These are phyloP conservation scores for Sylvietta virens DNA, from an alignment of 2,113 vertebrate species.

Conservation along the genomic window DNA sequence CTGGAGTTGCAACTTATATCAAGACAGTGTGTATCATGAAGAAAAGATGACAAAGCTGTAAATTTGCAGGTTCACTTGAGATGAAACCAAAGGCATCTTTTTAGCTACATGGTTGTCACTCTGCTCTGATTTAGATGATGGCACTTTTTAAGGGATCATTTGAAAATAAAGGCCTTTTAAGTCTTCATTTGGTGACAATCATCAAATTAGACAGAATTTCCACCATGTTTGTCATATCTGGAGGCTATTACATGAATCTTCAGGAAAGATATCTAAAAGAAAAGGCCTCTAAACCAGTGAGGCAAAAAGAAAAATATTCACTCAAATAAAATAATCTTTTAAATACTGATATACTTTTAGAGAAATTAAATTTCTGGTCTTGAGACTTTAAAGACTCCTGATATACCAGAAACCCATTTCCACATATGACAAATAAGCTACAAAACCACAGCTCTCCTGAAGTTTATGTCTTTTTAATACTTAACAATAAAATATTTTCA, in stretches of 20 bases:
- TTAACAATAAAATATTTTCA: background rate
- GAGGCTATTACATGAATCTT: background rate
- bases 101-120: background rate
- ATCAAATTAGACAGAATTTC: background rate
- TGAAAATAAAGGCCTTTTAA: background rate
- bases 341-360: background rate
- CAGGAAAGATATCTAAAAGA: background rate
- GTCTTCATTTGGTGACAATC: background rate
- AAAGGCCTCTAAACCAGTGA: background rate
- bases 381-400: background rate
- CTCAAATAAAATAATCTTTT: background rate
- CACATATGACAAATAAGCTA: background rate
- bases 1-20: background rate
- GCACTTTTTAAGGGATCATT: background rate
- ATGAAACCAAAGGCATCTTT: background rate
- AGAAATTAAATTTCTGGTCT: background rate
- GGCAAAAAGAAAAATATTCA: background rate
- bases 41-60: background rate
- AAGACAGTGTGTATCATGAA: background rate
- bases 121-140: background rate
- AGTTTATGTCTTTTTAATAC: background rate
- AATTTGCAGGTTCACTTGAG: background rate
- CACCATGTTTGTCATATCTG: fast-evolving
- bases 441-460: background rate
- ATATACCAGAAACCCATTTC: background rate